Percentiles rank a stretch among this genome's conserved stretches.
Conservation (phyloP, 2,113 vertebrate species). For the Tyrannus savana region DNA sequence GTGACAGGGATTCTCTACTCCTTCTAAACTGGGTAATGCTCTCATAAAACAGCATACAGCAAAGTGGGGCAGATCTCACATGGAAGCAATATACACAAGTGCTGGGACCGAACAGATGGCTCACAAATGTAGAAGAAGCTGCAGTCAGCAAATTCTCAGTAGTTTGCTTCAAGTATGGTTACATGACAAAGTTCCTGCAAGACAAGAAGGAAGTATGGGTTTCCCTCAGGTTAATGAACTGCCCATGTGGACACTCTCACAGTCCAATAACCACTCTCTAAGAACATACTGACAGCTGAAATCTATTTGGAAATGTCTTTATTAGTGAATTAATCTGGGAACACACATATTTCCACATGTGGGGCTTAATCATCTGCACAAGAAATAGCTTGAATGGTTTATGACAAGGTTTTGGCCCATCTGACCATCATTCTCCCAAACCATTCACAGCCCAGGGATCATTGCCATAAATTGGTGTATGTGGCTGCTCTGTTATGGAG, state of each 20-base stretch:
- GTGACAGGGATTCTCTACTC: neutral
- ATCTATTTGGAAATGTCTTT: neutral
- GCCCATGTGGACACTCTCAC: neutral
- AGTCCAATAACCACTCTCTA: neutral
- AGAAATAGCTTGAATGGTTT: neutral
- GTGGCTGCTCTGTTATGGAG: neutral
- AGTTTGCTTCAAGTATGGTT: neutral
- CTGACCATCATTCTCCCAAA: neutral
- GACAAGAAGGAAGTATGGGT: neutral
- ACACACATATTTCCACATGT: neutral
- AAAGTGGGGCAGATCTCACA: neutral
- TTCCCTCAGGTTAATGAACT: neutral
- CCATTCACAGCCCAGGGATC: neutral
- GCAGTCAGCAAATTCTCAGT: neutral
- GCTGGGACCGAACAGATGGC: neutral
- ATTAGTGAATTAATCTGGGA: neutral
- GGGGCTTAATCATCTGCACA: neutral
- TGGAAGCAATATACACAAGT: neutral
- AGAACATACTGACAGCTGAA: neutral
- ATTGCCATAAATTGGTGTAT: neutral
- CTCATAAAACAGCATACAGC: neutral
- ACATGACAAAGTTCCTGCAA: neutral
- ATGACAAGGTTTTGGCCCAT: neutral
- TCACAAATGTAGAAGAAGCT: neutral
- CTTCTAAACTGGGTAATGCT: neutral